Percentiles rank a stretch among this genome's conserved stretches.
phyloP scores from a whole-genome alignment of 1,140 invertebrate genomes.

The Bombus pyrosoma region DNA sequence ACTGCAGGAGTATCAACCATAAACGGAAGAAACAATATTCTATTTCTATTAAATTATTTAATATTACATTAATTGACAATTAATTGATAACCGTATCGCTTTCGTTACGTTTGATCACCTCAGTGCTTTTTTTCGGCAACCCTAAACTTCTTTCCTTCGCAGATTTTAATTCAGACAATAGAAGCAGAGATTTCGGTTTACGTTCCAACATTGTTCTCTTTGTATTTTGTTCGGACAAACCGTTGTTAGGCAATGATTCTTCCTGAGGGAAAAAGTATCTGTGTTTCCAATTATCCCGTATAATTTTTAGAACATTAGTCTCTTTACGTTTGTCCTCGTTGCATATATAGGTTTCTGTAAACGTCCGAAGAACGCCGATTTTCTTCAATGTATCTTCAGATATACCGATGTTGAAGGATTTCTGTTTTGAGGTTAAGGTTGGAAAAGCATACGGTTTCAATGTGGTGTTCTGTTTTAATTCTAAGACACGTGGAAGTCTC shows the following conservation, averaged over 20 bases:
- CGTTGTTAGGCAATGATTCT: not conserved
- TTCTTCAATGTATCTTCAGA: not conserved
- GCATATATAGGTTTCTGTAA: conserved; percentile 10
- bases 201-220: conserved; percentile 26
- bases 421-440: not conserved
- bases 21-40: not conserved
- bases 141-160: not conserved
- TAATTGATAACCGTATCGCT: not conserved
- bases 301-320: not conserved
- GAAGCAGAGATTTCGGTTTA: conserved; percentile 11
- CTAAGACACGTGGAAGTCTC: not conserved
- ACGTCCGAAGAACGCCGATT: conserved; percentile 2
- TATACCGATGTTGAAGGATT: not conserved
- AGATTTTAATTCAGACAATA: conserved; percentile 3
- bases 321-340: conserved; percentile 3
- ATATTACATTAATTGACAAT: not conserved
- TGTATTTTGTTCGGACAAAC: not conserved
- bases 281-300: conserved; percentile 30
- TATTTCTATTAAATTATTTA: not conserved
- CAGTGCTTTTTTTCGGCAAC: not conserved
- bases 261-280: conserved; percentile 10
- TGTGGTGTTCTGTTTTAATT: conserved; percentile 7
- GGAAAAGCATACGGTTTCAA: conserved; percentile 38
- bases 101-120: not conserved
- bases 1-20: not conserved